Conservation (phyloP, 2,113 vertebrate species). For the Melanerpes formicivorus region DNA sequence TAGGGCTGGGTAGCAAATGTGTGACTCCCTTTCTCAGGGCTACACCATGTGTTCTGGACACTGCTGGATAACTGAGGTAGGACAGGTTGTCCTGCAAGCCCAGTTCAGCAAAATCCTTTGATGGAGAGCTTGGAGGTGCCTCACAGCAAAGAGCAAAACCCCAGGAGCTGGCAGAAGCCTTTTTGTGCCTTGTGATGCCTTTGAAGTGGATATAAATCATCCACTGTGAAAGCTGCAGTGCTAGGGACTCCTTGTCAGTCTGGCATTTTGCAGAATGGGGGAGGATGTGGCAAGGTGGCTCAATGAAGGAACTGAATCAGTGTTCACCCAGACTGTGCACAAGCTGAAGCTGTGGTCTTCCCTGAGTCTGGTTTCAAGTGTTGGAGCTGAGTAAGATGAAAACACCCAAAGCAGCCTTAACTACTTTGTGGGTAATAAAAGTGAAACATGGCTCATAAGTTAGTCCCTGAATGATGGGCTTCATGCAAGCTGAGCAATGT, state of each 20-base stretch:
- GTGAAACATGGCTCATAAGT: not conserved
- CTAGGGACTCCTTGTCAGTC: not conserved
- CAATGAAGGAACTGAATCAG: not conserved
- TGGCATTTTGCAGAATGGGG: not conserved
- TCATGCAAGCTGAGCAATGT: not conserved
- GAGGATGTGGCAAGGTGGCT: not conserved
- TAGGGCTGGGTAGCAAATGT: not conserved
- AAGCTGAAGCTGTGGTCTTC: rapidly evolving
- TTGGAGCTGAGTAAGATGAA: not conserved
- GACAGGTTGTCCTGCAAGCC: not conserved
- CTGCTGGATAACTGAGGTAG: not conserved
- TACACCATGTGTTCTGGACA: not conserved
- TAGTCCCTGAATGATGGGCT: not conserved
- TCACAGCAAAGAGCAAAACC: not conserved
- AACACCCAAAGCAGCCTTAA: not conserved
- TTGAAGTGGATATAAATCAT: not conserved
- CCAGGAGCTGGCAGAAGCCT: not conserved
- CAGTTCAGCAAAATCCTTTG: not conserved
- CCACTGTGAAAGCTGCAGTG: not conserved
- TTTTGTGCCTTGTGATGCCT: not conserved
- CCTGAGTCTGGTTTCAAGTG: not conserved
- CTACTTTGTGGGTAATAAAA: not conserved
- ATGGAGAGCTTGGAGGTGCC: not conserved
- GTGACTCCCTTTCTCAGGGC: not conserved
- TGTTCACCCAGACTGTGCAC: not conserved